Evolutionary conservation across 1,140 invertebrate genomes (phyloP).

Genomic region (Diabrotica undecimpunctata): DNA sequence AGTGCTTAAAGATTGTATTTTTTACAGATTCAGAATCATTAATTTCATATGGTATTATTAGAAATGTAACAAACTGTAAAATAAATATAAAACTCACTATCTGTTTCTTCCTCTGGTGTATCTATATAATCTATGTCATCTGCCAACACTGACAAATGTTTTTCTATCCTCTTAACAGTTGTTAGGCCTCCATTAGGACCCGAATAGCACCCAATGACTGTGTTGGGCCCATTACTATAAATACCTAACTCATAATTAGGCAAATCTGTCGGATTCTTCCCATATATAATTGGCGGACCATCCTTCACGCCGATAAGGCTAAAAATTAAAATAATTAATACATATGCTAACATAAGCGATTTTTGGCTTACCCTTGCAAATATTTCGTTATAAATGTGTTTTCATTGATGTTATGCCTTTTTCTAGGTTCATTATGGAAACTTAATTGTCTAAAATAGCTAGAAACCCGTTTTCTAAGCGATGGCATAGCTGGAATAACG

Average conservation of each 20-base stretch:
- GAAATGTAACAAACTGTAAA: too few relatives aligned
- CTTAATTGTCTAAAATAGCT: conserved; percentile 72
- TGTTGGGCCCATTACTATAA: conserved; percentile 52
- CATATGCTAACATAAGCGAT: conserved; percentile 20
- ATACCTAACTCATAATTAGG: conserved; percentile 55
- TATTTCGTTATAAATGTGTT: conserved; percentile 71
- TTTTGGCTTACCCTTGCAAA: conserved; percentile 61
- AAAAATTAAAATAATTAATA: conserved; percentile 14
- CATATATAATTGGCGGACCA: conserved; percentile 61
- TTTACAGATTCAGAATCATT: too few relatives aligned
- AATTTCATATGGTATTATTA: too few relatives aligned
- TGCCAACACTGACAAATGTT: conserved; percentile 62
- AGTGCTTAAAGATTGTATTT: too few relatives aligned
- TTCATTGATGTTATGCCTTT: conserved; percentile 53
- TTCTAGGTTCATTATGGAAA: conserved; percentile 60
- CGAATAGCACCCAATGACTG: conserved; percentile 64
- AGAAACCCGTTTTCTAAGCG: conserved; percentile 67
- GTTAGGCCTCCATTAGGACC: conserved; percentile 75
- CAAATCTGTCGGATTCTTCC: conserved; percentile 62
- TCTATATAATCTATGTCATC: conserved; percentile 75
- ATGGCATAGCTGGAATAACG: conserved; percentile 56
- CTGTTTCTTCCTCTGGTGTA: conserved; percentile 56
- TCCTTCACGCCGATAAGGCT: conserved; percentile 45
- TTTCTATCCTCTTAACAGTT: conserved; percentile 64
- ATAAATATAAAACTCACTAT: conserved; percentile 19